Base-by-base conservation (phyloP, 2,113 vertebrate species). In the Tenebrosternarchus preto region DNA sequence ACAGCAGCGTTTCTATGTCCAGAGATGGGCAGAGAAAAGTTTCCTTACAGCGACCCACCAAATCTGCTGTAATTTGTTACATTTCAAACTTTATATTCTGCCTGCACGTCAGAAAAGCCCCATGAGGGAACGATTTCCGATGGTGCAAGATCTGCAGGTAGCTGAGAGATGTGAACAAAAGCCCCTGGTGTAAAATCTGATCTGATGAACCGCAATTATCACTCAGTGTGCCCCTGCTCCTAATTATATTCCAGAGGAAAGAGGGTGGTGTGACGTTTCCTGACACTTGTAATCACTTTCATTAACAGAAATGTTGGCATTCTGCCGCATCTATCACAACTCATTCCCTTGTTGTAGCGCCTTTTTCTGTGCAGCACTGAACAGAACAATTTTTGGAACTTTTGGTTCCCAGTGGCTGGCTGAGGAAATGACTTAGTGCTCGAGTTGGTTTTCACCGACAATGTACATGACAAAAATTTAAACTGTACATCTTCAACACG, bases 171-270 rank as follows among this genome's bases (percentile, higher is more conserved):
- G 33, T 46, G 50, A 80, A 63, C 20, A 72, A 68, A 83, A 11
- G 50, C 70, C 70, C 61, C 22, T 17, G 20, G 39, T 57, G 43
- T 43, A 50, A 80, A 68, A 80, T 71, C 53, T 56, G 67, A 53
- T 53, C 46, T 36, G 77, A 56, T 27, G 70, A 68, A 80, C 53
- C 59, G 67, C 68, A 73, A 80, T 84, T 80, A 80, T 77, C 82
- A 77, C 82, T 68, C 82, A 80, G 78, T 78, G 60, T 80, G 67
- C 74, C 82, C n/a, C 82, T 73, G 24, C 46, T 63, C 53, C 33
- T 16, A 56, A 63, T 56, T 75, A 79, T 67, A 6, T 36, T 33
- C 56, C 56, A 63, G 68, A 66, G 24, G 7, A n/a, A 66, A 67
- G 61, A 36, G 36, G 70, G 59, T 33, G 73, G 36, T 36, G 25